phyloP scores from a whole-genome alignment of 2,113 vertebrate species.

The Chloropsis cyanopogon region DNA sequence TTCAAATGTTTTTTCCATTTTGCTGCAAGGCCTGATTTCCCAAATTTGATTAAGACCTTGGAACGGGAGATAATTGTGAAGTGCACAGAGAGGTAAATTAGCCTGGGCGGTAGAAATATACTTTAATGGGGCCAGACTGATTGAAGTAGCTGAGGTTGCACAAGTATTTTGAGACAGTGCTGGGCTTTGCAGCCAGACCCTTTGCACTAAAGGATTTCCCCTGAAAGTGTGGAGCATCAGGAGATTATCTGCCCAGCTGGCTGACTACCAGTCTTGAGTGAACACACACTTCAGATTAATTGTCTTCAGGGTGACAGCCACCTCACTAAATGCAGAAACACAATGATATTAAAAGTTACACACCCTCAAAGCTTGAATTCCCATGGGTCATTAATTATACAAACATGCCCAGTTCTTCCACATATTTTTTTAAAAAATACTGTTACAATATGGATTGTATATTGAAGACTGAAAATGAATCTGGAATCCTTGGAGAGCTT shows the following conservation, averaged over 20 bases:
- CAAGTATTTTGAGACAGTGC: not conserved
- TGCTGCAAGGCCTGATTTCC: not conserved
- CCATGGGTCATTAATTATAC: not conserved
- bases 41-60: not conserved
- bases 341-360: not conserved
- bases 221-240: not conserved
- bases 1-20: not conserved
- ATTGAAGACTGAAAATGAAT: not conserved
- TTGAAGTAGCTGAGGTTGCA: not conserved
- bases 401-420: not conserved
- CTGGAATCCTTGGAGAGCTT: constrained; percentile 12
- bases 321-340: not conserved
- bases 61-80: not conserved
- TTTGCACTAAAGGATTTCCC: not conserved
- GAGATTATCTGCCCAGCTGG: not conserved
- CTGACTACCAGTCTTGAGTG: not conserved
- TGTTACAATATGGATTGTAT: not conserved
- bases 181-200: not conserved
- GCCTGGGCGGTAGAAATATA: not conserved
- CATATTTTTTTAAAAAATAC: not conserved
- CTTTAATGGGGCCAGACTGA: not conserved
- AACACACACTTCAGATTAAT: not conserved
- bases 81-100: not conserved
- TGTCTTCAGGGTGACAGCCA: not conserved
- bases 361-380: not conserved